These are phyloP conservation scores for Agapornis roseicollis DNA, from an alignment of 2,113 vertebrate genomes.

Conservation along the genomic window DNA sequence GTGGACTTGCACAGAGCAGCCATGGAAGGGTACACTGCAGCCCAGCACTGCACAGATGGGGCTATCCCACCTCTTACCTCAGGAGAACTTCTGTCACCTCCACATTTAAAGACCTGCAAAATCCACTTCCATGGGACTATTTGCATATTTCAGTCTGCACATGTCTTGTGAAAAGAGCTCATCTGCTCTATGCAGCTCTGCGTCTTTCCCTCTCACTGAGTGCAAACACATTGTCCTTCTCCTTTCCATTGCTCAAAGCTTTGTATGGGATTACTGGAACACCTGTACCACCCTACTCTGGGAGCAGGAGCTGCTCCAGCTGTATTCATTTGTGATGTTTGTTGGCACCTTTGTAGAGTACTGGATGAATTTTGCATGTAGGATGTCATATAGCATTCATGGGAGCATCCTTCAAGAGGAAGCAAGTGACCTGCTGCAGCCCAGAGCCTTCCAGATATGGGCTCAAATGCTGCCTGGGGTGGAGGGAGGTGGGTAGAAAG, in stretches of 20 bases:
- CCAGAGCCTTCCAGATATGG: not conserved
- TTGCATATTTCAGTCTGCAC: not conserved
- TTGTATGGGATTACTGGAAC: not conserved
- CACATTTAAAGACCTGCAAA: not conserved
- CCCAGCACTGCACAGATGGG: not conserved
- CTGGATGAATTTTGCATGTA: not conserved
- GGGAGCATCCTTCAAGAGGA: not conserved
- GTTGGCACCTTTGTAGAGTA: not conserved
- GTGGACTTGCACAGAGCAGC: not conserved
- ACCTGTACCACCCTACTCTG: accelerated
- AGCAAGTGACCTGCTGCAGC: not conserved
- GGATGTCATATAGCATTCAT: not conserved
- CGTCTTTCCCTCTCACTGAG: not conserved
- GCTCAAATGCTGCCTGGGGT: not conserved
- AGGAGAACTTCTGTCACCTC: not conserved
- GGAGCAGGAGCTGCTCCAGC: not conserved
- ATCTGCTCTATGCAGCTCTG: not conserved
- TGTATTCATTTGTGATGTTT: not conserved
- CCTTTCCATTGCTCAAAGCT: not conserved
- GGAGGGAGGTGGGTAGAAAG: not conserved
- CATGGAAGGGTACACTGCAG: not conserved
- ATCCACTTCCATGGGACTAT: not conserved
- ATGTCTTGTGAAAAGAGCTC: not conserved
- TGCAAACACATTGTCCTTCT: not conserved
- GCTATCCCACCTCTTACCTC: not conserved